Evolutionary conservation across 2,113 vertebrate genomes (phyloP).

Genomic region (Dryoscopus gambensis): DNA sequence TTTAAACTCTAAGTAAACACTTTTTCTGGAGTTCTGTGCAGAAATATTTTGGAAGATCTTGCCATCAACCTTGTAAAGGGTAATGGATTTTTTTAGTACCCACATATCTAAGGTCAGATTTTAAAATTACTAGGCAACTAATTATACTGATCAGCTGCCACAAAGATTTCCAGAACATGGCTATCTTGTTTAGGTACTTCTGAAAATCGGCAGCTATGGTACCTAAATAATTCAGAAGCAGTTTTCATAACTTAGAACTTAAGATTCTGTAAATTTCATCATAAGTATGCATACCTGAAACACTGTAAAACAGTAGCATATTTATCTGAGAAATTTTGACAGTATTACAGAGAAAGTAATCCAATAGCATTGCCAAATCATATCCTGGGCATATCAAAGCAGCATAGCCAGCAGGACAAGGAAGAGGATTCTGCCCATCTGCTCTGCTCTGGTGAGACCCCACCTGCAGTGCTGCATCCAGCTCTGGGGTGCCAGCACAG

Average conservation of each 20-base stretch:
- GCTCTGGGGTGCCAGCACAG: background rate
- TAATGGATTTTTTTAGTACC: background rate
- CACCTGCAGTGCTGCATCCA: background rate
- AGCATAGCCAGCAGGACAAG: rapidly evolving
- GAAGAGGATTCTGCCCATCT: background rate
- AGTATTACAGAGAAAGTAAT: background rate
- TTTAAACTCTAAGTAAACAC: background rate
- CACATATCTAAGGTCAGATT: background rate
- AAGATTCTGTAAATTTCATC: background rate
- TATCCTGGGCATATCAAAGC: background rate
- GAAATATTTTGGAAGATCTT: background rate
- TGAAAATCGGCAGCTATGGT: background rate
- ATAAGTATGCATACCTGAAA: background rate
- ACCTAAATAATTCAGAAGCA: background rate
- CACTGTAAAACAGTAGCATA: background rate
- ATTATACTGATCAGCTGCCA: background rate
- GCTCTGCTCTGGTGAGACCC: background rate
- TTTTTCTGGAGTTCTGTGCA: background rate
- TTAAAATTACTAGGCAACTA: background rate
- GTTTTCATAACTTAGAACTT: background rate
- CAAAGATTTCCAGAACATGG: background rate
- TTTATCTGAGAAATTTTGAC: background rate
- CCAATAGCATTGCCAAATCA: background rate
- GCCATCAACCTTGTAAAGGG: background rate
- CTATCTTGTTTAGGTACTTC: background rate